Evolutionary conservation across 1,140 invertebrate genomes (phyloP).

Genomic region (Sitobion miscanthi): DNA sequence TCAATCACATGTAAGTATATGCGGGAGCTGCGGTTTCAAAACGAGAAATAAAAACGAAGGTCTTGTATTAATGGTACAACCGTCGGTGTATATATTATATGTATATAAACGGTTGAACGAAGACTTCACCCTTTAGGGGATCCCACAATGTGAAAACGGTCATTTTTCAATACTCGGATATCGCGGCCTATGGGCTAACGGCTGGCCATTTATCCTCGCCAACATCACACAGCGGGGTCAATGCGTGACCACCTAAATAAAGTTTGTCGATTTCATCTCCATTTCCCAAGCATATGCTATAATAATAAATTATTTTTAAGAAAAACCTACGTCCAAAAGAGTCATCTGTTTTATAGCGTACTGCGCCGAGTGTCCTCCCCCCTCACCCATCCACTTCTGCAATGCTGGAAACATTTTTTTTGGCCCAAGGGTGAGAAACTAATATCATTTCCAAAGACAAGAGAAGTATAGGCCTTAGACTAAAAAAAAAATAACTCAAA

Average conservation of each 20-base stretch:
- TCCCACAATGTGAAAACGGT: neutral
- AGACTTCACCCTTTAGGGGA: neutral
- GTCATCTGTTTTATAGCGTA: constrained; percentile 28
- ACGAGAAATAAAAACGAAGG: neutral
- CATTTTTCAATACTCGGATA: constrained; percentile 42
- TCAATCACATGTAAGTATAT: neutral
- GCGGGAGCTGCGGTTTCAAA: neutral
- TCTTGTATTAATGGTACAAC: neutral
- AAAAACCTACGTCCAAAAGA: neutral
- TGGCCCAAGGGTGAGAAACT: neutral
- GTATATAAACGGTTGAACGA: neutral
- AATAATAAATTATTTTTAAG: constrained; percentile 39
- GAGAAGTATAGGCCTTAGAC: too few relatives aligned
- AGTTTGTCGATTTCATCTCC: constrained; percentile 22
- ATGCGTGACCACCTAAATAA: constrained; percentile 30
- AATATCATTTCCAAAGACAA: neutral
- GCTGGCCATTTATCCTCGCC: constrained; percentile 32
- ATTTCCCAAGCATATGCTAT: neutral
- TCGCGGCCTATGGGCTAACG: constrained; percentile 26
- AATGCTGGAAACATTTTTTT: neutral
- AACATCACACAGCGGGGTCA: neutral
- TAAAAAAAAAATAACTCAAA: neutral
- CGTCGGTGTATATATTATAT: neutral
- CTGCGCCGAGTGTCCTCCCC: neutral
- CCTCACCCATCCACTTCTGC: too few relatives aligned